Percentiles rank a stretch among this genome's conserved stretches.
phyloP scores from a whole-genome alignment of 2,888 invertebrate species.

The Eristalinus aeneus region DNA sequence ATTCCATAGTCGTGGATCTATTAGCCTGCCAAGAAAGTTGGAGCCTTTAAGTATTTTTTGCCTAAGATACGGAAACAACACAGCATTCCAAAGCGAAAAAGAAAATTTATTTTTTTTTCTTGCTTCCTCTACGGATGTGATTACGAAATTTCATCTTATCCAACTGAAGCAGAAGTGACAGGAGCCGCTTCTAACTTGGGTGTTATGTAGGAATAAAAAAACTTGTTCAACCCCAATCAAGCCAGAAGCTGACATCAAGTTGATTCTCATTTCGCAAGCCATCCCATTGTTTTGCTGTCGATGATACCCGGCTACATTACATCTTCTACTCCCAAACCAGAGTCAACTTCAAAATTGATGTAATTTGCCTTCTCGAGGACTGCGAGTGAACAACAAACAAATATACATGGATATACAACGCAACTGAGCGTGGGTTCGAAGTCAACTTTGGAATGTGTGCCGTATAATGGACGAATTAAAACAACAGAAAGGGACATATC shows the following conservation, averaged over 20 bases:
- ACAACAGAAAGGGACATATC: slow-evolving; percentile 27
- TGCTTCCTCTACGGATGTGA: slow-evolving; percentile 9
- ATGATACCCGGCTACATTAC: slow-evolving; percentile 12
- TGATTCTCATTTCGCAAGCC: slow-evolving; percentile 3
- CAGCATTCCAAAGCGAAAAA: slow-evolving; percentile 1
- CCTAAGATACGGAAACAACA: slow-evolving; percentile 6
- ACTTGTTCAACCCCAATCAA: slow-evolving; percentile 42
- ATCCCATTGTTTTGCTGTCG: slow-evolving; percentile 11
- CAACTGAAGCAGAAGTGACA: neutral
- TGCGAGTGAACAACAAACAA: slow-evolving; percentile 29
- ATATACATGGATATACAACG: neutral
- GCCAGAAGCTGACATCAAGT: slow-evolving; percentile 31
- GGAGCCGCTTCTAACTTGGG: neutral
- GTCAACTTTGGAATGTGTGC: slow-evolving; percentile 33
- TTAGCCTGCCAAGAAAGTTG: slow-evolving; percentile 31
- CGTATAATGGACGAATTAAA: slow-evolving; percentile 51
- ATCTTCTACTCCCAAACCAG: neutral
- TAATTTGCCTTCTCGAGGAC: slow-evolving; percentile 31
- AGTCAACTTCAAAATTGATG: slow-evolving; percentile 41
- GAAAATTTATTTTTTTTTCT: slow-evolving; percentile 10
- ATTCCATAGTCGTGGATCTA: slow-evolving; percentile 28
- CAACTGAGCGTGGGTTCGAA: slow-evolving; percentile 19
- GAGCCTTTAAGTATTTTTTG: slow-evolving; percentile 30
- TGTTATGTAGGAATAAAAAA: slow-evolving; percentile 3
- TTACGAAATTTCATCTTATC: slow-evolving; percentile 46